A percentile compares a stretch with the other conserved stretches of the same genome.
Conservation (phyloP, 2,797 vertebrate species). For the Scarus forsteni region DNA sequence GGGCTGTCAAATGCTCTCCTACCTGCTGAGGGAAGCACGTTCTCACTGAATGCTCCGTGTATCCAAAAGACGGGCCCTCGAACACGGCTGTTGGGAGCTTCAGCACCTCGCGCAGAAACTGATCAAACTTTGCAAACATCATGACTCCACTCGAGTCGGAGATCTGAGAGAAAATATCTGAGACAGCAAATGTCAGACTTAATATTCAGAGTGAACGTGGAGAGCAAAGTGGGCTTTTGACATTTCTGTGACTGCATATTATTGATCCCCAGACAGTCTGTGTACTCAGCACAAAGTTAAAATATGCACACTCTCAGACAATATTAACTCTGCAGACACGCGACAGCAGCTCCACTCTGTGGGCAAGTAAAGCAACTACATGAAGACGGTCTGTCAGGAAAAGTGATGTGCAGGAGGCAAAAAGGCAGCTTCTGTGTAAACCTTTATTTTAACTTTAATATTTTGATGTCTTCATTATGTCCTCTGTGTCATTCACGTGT, state of each 20-base stretch:
- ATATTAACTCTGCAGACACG: not conserved
- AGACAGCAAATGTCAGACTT: constrained; percentile 47
- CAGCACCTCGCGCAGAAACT: constrained; percentile 93
- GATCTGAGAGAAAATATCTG: constrained; percentile 98
- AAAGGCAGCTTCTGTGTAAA: not conserved
- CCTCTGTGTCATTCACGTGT: too few relatives aligned
- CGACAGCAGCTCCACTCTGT: constrained; percentile 61
- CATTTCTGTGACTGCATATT: constrained; percentile 47
- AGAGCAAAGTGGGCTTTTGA: constrained; percentile 6
- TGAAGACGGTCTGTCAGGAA: not conserved
- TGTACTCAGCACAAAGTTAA: not conserved
- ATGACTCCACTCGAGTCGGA: constrained; percentile 93
- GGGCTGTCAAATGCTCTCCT: constrained; percentile 8
- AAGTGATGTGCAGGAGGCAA: not conserved
- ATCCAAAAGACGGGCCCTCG: constrained; percentile 97
- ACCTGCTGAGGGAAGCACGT: constrained; percentile 97
- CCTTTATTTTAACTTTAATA: too few relatives aligned
- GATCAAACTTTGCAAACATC: constrained; percentile 94
- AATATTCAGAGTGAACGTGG: constrained; percentile 1
- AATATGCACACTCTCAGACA: not conserved
- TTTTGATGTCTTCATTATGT: too few relatives aligned
- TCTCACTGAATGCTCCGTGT: constrained; percentile 93
- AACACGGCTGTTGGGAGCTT: constrained; percentile 97
- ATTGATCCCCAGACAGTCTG: constrained; percentile 17
- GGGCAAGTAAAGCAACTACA: constrained; percentile 53